These are phyloP conservation scores for Brachirus orientalis DNA, from an alignment of 2,113 vertebrate species.

Conservation along the genomic window DNA sequence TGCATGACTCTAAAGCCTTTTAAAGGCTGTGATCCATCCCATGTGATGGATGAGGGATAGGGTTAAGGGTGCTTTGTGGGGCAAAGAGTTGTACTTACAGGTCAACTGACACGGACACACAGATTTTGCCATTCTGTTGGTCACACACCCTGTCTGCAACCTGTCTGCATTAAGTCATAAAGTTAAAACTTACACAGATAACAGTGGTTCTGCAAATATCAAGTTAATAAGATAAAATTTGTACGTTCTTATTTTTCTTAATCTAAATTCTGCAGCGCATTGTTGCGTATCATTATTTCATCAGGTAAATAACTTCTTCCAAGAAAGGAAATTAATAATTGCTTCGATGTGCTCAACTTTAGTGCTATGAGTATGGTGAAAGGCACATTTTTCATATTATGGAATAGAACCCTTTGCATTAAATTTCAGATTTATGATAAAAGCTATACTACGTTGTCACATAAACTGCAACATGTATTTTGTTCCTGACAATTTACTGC, in stretches of 20 bases:
- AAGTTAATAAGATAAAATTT: background rate
- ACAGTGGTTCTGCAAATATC: constrained; percentile 8
- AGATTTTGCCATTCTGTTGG: constrained; percentile 23
- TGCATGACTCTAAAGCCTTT: constrained; percentile 63
- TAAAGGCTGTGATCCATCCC: constrained; percentile 62
- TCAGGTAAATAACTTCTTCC: too few species aligned
- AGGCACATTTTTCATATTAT: constrained; percentile 21
- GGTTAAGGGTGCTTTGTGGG: constrained; percentile 63
- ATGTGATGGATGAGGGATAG: constrained; percentile 73
- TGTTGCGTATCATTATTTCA: background rate
- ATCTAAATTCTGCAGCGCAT: background rate
- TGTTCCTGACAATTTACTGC: constrained; percentile 26
- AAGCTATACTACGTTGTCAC: constrained; percentile 4
- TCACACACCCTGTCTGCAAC: constrained; percentile 14
- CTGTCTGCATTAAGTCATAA: background rate
- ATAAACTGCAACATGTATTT: constrained; percentile 19
- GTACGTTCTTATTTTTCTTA: background rate
- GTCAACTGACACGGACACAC: constrained; percentile 53
- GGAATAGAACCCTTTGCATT: background rate
- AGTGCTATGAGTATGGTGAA: background rate
- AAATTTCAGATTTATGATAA: constrained; percentile 19
- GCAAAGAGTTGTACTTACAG: constrained; percentile 45
- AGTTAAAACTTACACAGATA: background rate
- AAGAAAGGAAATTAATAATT: background rate
- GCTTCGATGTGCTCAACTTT: constrained; percentile 10